A percentile compares a stretch with the other conserved stretches of the same genome.
These are phyloP conservation scores for Drosophila sucinea DNA, from an alignment of 1,140 invertebrate species.

Conservation along the genomic window DNA sequence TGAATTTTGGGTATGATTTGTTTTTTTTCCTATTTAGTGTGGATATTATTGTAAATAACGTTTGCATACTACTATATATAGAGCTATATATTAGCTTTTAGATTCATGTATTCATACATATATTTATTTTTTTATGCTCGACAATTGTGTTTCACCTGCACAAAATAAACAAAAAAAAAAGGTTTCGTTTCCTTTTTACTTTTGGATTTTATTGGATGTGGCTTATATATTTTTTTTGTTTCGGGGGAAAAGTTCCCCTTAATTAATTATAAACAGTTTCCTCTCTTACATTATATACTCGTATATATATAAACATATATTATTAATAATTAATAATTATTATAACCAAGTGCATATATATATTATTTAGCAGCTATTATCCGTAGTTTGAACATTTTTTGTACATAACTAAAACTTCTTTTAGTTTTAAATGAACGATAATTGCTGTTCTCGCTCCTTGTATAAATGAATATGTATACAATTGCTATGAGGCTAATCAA, in stretches of 20 bases:
- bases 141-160: constrained; percentile 1
- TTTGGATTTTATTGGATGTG: constrained; percentile 38
- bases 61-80: constrained; percentile 1
- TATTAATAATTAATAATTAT: constrained; percentile 31
- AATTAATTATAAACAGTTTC: background rate
- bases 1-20: constrained; percentile 11
- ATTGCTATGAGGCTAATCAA: background rate
- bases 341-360: constrained; percentile 32
- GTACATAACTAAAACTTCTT: constrained; percentile 39
- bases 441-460: background rate
- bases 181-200: constrained; percentile 38
- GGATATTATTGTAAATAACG: constrained; percentile 14
- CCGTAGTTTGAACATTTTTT: constrained; percentile 49
- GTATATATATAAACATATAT: constrained; percentile 10
- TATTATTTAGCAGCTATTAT: constrained; percentile 31
- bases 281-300: background rate
- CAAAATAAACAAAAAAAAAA: constrained; percentile 17
- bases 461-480: background rate
- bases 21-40: background rate
- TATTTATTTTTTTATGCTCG: background rate
- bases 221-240: constrained; percentile 25
- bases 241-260: background rate
- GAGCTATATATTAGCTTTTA: background rate
- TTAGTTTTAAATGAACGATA: background rate
- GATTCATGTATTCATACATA: constrained; percentile 9